phyloP scores from a whole-genome alignment of 2,797 vertebrate species.

The Lepus townsendii region DNA sequence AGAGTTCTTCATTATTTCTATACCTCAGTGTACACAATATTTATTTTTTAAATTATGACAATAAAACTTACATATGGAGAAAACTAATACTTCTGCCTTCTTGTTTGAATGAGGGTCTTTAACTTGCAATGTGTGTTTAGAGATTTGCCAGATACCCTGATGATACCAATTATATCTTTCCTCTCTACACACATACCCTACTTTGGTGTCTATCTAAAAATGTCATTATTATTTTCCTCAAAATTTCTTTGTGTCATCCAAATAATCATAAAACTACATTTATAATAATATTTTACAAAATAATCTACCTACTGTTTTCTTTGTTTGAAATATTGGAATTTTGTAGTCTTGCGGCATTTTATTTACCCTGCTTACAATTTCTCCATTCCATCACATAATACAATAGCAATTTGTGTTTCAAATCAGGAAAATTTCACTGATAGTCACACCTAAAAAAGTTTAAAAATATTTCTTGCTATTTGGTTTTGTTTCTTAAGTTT shows the following conservation, averaged over 20 bases:
- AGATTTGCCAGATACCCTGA: not conserved
- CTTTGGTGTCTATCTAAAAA: slow-evolving; percentile 31
- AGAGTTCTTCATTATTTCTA: slow-evolving; percentile 29
- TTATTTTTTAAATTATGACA: slow-evolving; percentile 22
- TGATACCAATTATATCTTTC: not conserved
- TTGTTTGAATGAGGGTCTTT: not conserved
- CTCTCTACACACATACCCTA: not conserved
- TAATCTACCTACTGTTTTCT: not conserved
- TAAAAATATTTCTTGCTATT: slow-evolving; percentile 25
- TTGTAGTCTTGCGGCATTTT: not conserved
- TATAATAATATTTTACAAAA: not conserved
- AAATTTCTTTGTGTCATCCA: not conserved
- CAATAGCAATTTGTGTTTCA: not conserved
- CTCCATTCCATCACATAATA: not conserved
- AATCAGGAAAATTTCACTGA: not conserved
- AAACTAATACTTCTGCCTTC: not conserved
- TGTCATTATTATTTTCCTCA: slow-evolving; percentile 15
- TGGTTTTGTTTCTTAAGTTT: not conserved
- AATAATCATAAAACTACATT: slow-evolving; percentile 35
- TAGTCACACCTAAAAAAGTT: slow-evolving; percentile 5
- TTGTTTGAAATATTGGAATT: not conserved
- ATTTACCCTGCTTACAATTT: slow-evolving; percentile 35
- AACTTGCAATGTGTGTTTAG: not conserved
- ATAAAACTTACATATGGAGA: not conserved
- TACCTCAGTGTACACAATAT: slow-evolving; percentile 22